Evolutionary conservation across 2,888 invertebrate genomes (phyloP).

Genomic region (Glaucopsyche alexis): DNA sequence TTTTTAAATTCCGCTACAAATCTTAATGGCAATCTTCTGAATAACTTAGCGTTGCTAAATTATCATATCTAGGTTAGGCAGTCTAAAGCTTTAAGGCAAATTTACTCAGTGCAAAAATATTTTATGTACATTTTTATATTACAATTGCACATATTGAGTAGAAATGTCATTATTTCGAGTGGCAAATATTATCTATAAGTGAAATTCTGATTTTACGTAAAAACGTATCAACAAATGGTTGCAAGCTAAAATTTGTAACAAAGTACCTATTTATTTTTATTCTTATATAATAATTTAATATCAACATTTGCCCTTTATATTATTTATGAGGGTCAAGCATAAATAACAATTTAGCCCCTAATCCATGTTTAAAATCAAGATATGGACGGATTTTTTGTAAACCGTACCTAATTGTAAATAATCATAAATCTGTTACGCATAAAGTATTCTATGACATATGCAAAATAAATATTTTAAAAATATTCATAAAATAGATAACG

Average conservation of each 20-base stretch:
- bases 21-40: not conserved
- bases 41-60: constrained; percentile 12
- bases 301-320: not conserved
- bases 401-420: not conserved
- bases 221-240: not conserved
- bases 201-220: not conserved
- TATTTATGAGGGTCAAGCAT: not conserved
- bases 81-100: constrained; percentile 37
- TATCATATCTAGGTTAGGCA: constrained; percentile 8
- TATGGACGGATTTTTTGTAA: constrained; percentile 28
- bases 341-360: not conserved
- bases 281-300: not conserved
- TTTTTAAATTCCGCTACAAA: not conserved
- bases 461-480: not conserved
- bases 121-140: constrained; percentile 32
- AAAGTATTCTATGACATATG: constrained; percentile 10
- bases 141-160: constrained; percentile 12
- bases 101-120: constrained; percentile 39
- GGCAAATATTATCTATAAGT: not conserved
- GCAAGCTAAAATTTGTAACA: not conserved
- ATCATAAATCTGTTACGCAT: constrained; percentile 2
- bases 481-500: not conserved
- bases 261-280: too few relatives aligned
- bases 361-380: not conserved
- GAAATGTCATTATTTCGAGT: not conserved